phyloP scores from a whole-genome alignment of 2,888 invertebrate species.

The Oconnorella tubifera region DNA sequence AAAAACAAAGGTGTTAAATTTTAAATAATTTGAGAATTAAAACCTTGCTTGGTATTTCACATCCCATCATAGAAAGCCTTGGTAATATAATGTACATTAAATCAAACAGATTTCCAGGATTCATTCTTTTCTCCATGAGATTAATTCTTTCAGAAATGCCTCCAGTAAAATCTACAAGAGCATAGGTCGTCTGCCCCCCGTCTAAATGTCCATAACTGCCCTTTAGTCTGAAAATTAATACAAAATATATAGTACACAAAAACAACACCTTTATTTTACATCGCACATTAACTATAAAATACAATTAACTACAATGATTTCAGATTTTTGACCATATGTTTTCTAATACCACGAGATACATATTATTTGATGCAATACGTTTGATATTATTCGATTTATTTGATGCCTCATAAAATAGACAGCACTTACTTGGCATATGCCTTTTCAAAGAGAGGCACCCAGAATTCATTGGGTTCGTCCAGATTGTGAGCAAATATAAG shows the following conservation, averaged over 20 bases:
- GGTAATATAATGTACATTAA: constrained; percentile 33
- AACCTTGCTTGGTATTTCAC: constrained; percentile 19
- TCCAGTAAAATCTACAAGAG: constrained; percentile 52
- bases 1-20: too few species aligned
- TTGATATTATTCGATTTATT: too few species aligned
- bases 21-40: too few species aligned
- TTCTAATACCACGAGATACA: too few species aligned
- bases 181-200: constrained; percentile 48
- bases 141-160: constrained; percentile 48
- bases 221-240: constrained; percentile 42
- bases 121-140: constrained; percentile 39
- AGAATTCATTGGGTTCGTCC: constrained; percentile 67
- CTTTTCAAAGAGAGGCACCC: constrained; percentile 70
- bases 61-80: constrained; percentile 20
- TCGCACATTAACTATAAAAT: too few species aligned
- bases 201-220: constrained; percentile 47
- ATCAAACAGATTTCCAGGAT: constrained; percentile 46
- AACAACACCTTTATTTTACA: too few species aligned
- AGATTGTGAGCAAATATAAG: constrained; percentile 64
- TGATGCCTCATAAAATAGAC: too few species aligned
- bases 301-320: too few species aligned
- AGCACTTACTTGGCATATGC: constrained; percentile 43
- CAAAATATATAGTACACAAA: too few species aligned
- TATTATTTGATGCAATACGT: too few species aligned
- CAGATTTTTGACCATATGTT: too few species aligned